Evolutionary conservation across 2,888 invertebrate species (phyloP).

Genomic region (Dermolepida albohirtum): DNA sequence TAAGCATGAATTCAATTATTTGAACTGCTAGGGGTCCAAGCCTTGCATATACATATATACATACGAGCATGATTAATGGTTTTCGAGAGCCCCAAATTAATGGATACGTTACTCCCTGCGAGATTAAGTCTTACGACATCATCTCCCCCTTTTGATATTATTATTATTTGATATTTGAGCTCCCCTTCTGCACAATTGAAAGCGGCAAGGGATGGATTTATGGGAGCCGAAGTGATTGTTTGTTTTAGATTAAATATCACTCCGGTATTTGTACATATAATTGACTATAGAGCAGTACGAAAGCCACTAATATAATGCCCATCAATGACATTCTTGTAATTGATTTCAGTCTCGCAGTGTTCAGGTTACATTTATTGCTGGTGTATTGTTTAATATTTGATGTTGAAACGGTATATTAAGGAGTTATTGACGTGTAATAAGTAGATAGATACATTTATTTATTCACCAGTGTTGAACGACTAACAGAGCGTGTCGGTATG

Average conservation of each 20-base stretch:
- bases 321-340: constrained; percentile 22
- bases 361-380: constrained; percentile 12
- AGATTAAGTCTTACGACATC: constrained; percentile 33
- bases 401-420: background rate
- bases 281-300: constrained; percentile 26
- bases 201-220: constrained; percentile 36
- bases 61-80: constrained; percentile 27
- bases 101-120: constrained; percentile 29
- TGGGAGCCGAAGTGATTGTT: constrained; percentile 34
- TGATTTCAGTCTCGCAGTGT: constrained; percentile 9
- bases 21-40: constrained; percentile 18
- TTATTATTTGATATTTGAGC: constrained; percentile 40
- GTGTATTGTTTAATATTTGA: background rate
- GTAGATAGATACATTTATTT: too few species aligned
- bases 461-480: too few species aligned
- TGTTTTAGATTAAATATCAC: constrained; percentile 38
- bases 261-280: constrained; percentile 36
- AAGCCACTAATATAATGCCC: constrained; percentile 27
- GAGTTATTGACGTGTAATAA: too few species aligned
- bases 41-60: constrained; percentile 6
- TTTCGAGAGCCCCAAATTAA: constrained; percentile 33
- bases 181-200: constrained; percentile 34
- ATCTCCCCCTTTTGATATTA: constrained; percentile 33
- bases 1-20: constrained; percentile 25
- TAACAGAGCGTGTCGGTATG: too few species aligned